These are phyloP conservation scores for Rhagologus leucostigma DNA, from an alignment of 2,113 vertebrate genomes.

Conservation along the genomic window DNA sequence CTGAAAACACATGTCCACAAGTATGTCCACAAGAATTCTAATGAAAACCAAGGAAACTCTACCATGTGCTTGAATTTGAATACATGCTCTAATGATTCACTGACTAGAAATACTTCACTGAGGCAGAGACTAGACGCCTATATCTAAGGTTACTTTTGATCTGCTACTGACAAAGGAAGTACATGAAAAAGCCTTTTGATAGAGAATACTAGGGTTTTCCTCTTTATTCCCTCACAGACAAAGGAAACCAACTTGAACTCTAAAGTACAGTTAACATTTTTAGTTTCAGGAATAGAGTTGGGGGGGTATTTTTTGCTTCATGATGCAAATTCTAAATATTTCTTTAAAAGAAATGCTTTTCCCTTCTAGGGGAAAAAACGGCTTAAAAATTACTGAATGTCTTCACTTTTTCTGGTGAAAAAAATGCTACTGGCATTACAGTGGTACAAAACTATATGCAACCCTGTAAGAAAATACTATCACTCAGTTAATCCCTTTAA, in stretches of 20 bases:
- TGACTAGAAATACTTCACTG: not conserved
- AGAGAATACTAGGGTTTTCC: not conserved
- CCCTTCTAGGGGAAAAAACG: not conserved
- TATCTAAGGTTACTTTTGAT: constrained; percentile 58
- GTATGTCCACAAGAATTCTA: not conserved
- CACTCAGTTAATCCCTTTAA: not conserved
- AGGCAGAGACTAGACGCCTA: not conserved
- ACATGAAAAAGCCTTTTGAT: constrained; percentile 39
- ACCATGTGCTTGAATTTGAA: not conserved
- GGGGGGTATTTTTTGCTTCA: not conserved
- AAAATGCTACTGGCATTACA: not conserved
- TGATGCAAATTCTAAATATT: not conserved
- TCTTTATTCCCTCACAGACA: not conserved
- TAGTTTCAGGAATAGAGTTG: not conserved
- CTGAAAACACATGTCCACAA: not conserved
- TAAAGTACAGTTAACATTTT: not conserved
- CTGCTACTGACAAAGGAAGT: constrained; percentile 6
- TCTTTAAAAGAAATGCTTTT: not conserved
- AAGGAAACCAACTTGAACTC: not conserved
- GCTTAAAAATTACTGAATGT: not conserved
- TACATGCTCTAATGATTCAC: not conserved
- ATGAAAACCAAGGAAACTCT: not conserved
- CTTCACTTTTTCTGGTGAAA: not conserved
- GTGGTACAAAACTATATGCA: not conserved
- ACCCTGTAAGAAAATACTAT: not conserved